A percentile compares a stretch with the other conserved stretches of the same genome.
phyloP scores from a whole-genome alignment of 2,113 vertebrate genomes.

The Podocnemis expansa region DNA sequence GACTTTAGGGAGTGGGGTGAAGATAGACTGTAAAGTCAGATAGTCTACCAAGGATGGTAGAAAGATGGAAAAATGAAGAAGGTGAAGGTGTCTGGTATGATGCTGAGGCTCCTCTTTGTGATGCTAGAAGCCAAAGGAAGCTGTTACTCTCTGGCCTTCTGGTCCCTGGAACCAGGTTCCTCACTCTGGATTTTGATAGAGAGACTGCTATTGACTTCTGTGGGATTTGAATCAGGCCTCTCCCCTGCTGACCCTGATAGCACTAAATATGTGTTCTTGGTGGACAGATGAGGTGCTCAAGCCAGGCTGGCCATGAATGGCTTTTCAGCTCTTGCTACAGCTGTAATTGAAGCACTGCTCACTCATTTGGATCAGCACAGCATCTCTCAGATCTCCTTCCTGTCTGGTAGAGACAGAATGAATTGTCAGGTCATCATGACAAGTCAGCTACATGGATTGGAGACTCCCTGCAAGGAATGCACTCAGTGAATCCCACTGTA shows the following conservation, averaged over 20 bases:
- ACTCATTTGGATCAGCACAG: neutral
- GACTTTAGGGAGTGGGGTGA: neutral
- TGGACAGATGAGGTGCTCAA: neutral
- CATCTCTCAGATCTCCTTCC: neutral
- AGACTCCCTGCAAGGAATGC: accelerated
- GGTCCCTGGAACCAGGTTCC: neutral
- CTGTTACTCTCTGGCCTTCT: neutral
- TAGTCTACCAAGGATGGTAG: neutral
- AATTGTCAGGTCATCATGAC: neutral
- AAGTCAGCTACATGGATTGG: neutral
- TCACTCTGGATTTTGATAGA: neutral
- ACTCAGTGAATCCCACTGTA: neutral
- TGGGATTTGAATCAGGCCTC: neutral
- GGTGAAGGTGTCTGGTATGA: neutral
- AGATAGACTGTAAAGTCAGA: neutral
- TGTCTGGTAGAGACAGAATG: neutral
- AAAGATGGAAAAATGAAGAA: neutral
- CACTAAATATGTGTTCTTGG: neutral
- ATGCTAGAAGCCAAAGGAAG: neutral
- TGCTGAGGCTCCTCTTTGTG: neutral
- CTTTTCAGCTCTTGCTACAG: conserved; percentile 41
- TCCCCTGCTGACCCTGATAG: neutral
- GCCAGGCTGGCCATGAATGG: neutral
- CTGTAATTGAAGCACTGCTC: neutral
- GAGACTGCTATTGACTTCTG: neutral